Evolutionary conservation across 2,113 vertebrate genomes (phyloP).

Genomic region (Antennarius striatus): DNA sequence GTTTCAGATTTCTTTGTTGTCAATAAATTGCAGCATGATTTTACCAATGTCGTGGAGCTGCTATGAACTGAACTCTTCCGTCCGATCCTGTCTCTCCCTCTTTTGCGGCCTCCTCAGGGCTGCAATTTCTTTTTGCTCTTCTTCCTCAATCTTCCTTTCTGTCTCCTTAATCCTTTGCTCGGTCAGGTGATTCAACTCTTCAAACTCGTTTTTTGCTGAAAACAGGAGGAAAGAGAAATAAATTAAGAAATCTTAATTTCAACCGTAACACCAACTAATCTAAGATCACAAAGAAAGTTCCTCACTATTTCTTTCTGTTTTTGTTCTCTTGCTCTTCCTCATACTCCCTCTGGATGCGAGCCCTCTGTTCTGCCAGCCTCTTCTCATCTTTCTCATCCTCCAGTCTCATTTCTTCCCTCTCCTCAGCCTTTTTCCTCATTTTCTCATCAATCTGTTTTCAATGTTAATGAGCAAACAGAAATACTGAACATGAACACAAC

Average conservation of each 20-base stretch:
- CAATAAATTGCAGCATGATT: too few relatives aligned
- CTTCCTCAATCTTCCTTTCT: slow-evolving; percentile 65
- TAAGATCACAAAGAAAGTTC: too few relatives aligned
- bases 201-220: slow-evolving; percentile 87
- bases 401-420: slow-evolving; percentile 80
- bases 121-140: slow-evolving; percentile 72
- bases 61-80: slow-evolving; percentile 59
- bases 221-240: slow-evolving; percentile 11
- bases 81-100: slow-evolving; percentile 55
- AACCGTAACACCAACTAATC: too few relatives aligned
- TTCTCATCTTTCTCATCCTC: slow-evolving; percentile 91
- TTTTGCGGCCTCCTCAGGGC: slow-evolving; percentile 59
- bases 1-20: too few relatives aligned
- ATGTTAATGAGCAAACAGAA: background rate
- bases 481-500: background rate
- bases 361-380: slow-evolving; percentile 84
- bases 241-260: background rate
- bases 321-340: slow-evolving; percentile 88
- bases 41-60: too few relatives aligned
- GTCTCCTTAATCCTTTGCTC: slow-evolving; percentile 79
- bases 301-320: slow-evolving; percentile 85
- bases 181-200: slow-evolving; percentile 84
- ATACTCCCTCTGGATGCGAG: slow-evolving; percentile 86
- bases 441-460: slow-evolving; percentile 89
- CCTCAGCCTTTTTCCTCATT: slow-evolving; percentile 83